Evolutionary conservation across 1,140 invertebrate genomes (phyloP), one percentile per base, ranked within the genome.

Genomic region (Halesus radiatus): DNA sequence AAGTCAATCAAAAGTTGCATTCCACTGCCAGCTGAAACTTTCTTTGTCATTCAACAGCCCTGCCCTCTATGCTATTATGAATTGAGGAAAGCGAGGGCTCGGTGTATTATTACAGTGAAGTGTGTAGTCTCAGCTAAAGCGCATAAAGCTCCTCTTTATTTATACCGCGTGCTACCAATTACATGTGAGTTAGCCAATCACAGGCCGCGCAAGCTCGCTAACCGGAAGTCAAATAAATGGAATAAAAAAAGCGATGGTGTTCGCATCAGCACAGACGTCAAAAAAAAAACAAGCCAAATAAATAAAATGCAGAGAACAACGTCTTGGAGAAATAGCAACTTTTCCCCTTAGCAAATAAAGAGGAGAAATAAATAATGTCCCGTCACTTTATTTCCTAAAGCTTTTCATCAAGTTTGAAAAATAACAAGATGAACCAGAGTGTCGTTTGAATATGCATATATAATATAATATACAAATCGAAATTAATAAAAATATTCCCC

Each of bases 71-170:
- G 37, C 37, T 45, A 45, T 45, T 45, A 45, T 45, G 37, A 45
- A 13, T 45, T 45, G 37, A 45, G 37, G 37, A 45, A 13, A 45
- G 1, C 1, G 37, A 13, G 37, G 37, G 10, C 37, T 45, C 3
- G 37, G 10, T 7, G 37, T 45, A 45, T 45, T 45, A 45, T 45
- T 13, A 45, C 37, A 45, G 22, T 52, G 13, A 53, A 23, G 23
- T 53, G 45, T 64, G 56, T 26, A 50, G 56, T 62, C 29, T 13
- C 37, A 45, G 37, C 10, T n/a, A 29, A 58, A 26, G 64, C 45
- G 64, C 45, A 78, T 64, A 78, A 78, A 78, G 76, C 60, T 23
- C 60, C 22, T 68, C 76, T 78, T 78, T 78, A 68, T 78, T 78
- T 78, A 68, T 66, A 32, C 37, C 10, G 76, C 76, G 52, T 56